phyloP scores from a whole-genome alignment of 2,113 vertebrate genomes.

The Galeopterus variegatus region DNA sequence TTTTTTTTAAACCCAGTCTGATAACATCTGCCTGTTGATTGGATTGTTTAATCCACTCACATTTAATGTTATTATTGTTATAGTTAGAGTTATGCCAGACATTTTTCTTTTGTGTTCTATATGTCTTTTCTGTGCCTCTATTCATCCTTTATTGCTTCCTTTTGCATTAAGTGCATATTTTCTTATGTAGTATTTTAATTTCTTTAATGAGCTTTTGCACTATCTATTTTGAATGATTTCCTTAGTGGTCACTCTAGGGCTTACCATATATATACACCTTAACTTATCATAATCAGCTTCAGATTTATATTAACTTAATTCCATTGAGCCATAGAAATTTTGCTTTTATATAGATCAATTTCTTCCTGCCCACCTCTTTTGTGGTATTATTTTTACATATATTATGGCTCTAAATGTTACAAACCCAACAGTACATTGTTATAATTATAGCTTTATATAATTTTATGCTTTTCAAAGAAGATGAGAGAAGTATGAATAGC shows the following conservation, averaged over 20 bases:
- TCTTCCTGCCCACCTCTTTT: not conserved
- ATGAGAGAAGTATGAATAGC: not conserved
- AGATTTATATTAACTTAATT: not conserved
- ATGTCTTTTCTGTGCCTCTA: not conserved
- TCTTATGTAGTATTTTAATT: not conserved
- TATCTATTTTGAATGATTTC: not conserved
- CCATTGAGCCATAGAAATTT: not conserved
- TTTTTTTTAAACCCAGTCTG: not conserved
- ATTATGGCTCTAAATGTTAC: not conserved
- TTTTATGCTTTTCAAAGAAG: not conserved
- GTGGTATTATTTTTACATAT: not conserved
- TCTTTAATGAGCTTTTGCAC: not conserved
- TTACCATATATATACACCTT: not conserved
- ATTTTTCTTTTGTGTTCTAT: not conserved
- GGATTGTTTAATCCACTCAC: not conserved
- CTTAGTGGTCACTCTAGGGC: not conserved
- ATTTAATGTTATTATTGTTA: not conserved
- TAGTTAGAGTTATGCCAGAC: not conserved
- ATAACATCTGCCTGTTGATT: not conserved
- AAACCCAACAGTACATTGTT: not conserved
- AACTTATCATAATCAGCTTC: not conserved
- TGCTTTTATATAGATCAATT: not conserved
- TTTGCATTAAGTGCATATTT: slow-evolving; percentile 13
- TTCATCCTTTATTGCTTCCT: not conserved
- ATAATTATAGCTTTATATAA: not conserved